phyloP scores from a whole-genome alignment of 2,888 invertebrate genomes.

The Callyntrura sp. region DNA sequence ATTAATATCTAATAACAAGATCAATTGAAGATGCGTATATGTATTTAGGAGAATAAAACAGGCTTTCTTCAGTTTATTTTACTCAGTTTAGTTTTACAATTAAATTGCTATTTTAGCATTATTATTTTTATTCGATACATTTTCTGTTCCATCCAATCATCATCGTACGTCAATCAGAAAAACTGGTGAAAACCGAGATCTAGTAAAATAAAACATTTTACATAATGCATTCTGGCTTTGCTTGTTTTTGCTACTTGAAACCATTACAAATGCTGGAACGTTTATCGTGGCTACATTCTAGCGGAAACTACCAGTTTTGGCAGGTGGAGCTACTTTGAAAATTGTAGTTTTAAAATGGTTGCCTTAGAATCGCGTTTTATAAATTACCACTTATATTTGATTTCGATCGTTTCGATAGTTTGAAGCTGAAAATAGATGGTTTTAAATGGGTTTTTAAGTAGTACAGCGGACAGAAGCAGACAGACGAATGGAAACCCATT shows the following conservation, averaged over 20 bases:
- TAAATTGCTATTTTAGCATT: constrained; percentile 3
- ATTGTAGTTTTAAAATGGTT: too few relatives aligned
- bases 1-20: background rate
- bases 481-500: background rate
- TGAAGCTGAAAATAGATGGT: too few relatives aligned
- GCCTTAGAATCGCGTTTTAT: too few relatives aligned
- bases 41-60: background rate
- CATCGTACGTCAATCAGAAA: background rate
- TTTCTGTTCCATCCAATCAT: background rate
- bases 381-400: too few relatives aligned
- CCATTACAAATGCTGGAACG: too few relatives aligned
- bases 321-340: too few relatives aligned
- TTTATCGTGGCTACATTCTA: too few relatives aligned
- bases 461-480: background rate
- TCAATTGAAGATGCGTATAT: constrained; percentile 4
- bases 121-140: background rate
- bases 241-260: too few relatives aligned
- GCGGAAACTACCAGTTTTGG: too few relatives aligned
- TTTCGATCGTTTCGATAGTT: too few relatives aligned
- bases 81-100: constrained; percentile 10
- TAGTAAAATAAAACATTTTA: constrained; percentile 26
- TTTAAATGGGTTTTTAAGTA: constrained; percentile 43
- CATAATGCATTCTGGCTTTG: constrained; percentile 20
- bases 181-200: constrained; percentile 25
- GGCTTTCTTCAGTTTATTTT: constrained; percentile 33